phyloP scores from a whole-genome alignment of 2,888 invertebrate genomes.

The Macaria liturata region DNA sequence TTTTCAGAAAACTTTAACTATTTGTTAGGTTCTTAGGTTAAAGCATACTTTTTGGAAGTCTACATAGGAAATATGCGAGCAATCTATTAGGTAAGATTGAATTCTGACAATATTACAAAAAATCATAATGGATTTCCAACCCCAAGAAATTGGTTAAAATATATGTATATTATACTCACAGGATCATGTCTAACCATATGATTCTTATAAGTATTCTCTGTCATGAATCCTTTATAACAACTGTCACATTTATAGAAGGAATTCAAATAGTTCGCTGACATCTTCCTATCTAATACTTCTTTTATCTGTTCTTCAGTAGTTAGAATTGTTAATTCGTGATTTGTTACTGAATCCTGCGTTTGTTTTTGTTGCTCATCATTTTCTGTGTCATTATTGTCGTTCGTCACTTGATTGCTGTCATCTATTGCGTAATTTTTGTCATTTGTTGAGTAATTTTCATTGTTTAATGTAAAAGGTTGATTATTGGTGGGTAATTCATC shows the following conservation, averaged over 20 bases:
- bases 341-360: background rate
- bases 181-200: slow-evolving; percentile 65
- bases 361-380: no score
- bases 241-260: slow-evolving; percentile 63
- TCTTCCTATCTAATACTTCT: slow-evolving; percentile 54
- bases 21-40: no score
- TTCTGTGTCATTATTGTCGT: no score
- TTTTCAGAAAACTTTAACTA: no score
- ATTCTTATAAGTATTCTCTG: slow-evolving; percentile 56
- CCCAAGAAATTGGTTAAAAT: no score
- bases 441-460: background rate
- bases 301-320: slow-evolving; percentile 57
- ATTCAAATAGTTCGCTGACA: slow-evolving; percentile 55
- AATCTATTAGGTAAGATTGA: no score
- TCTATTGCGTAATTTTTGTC: background rate
- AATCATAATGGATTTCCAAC: no score
- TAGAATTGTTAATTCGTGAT: slow-evolving; percentile 40
- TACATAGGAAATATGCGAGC: no score
- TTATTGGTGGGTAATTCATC: background rate
- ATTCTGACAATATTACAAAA: no score
- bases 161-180: slow-evolving; percentile 43
- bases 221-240: slow-evolving; percentile 68
- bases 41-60: no score
- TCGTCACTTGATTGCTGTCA: background rate
- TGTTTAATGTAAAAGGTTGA: no score